Evolutionary conservation across 2,888 invertebrate species (phyloP).

Genomic region (Entomobrya multifasciata): DNA sequence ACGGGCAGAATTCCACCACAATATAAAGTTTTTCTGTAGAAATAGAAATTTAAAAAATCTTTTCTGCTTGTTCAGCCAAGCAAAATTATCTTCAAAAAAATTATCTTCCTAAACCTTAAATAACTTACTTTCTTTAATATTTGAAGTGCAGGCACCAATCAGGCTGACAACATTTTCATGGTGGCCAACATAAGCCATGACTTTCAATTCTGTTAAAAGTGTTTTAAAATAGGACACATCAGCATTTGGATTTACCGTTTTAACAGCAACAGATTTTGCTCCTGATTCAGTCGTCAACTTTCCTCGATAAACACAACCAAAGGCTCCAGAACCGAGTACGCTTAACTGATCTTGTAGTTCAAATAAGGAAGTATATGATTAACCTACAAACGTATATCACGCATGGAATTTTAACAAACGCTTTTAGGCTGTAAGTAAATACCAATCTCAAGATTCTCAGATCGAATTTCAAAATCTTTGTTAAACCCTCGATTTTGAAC

Average conservation of each 20-base stretch:
- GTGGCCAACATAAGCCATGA: constrained; percentile 70
- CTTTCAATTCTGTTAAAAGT: constrained; percentile 69
- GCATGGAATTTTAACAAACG: too few species aligned
- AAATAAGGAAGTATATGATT: too few species aligned
- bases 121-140: constrained; percentile 59
- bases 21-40: constrained; percentile 71
- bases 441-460: constrained; percentile 70
- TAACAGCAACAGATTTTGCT: constrained; percentile 61
- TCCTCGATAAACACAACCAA: constrained; percentile 65
- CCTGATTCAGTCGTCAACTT: constrained; percentile 37
- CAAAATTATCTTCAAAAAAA: too few species aligned
- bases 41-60: constrained; percentile 2
- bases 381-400: too few species aligned
- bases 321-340: constrained; percentile 66
- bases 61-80: too few species aligned
- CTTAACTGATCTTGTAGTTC: constrained; percentile 36
- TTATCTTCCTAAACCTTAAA: too few species aligned
- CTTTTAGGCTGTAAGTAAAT: too few species aligned
- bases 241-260: constrained; percentile 65
- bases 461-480: constrained; percentile 71
- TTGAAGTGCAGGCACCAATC: constrained; percentile 65
- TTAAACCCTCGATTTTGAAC: constrained; percentile 67
- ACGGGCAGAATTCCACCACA: constrained; percentile 76
- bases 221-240: constrained; percentile 70
- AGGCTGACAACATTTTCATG: constrained; percentile 73